Base-by-base conservation (phyloP, 2,797 vertebrate genomes). In the Malurus splendens region DNA sequence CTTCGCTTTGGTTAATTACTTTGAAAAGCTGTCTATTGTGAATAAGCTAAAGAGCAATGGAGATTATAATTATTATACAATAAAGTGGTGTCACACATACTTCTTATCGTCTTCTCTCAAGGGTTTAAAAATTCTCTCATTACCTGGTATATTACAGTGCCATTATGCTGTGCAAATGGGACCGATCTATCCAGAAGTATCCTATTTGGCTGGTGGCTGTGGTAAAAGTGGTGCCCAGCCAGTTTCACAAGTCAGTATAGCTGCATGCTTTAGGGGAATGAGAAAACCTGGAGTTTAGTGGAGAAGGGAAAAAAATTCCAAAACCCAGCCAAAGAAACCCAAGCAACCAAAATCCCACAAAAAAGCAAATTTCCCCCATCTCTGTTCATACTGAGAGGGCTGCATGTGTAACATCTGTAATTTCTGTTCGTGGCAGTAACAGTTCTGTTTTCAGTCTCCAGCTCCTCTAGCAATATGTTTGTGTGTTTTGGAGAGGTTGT, bases 1-100 rank as follows among this genome's bases (percentile, higher is more conserved):
- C 36, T 56, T 91, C 2, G 0, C 67, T 90, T 91, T 66, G 88
- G 72, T 89, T 94, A 92, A 93, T 94, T 93, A 64, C 72, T 91
- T 55, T 56, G 64, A 70, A 77, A 90, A 81, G 48, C 73, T 81
- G 13, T 66, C 55, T 89, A 14, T 81, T 91, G 44, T 87, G 89
- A 81, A 60, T 83, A 91, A 90, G 41, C 27, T 89, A 27, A 74
- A 85, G 77, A 87, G 70, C 70, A 65, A 45, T 44, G n/a, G 88
- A 70, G 79, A 74, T 68, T 68, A 33, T 78, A 84, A 79, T 93
- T 91, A 77, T 79, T 89, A 33, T 30, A 76, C 48, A 77, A 64
- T 19, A 33, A 85, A 86, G 28, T 48, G 64, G 74, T 91, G 80
- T 83, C 73, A 77, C 16, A 55, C 18, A 23, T 22, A 36, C 36